A percentile compares a stretch with the other conserved stretches of the same genome.
These are phyloP conservation scores for Ruditapes philippinarum DNA, from an alignment of 1,140 invertebrate species.

Conservation along the genomic window DNA sequence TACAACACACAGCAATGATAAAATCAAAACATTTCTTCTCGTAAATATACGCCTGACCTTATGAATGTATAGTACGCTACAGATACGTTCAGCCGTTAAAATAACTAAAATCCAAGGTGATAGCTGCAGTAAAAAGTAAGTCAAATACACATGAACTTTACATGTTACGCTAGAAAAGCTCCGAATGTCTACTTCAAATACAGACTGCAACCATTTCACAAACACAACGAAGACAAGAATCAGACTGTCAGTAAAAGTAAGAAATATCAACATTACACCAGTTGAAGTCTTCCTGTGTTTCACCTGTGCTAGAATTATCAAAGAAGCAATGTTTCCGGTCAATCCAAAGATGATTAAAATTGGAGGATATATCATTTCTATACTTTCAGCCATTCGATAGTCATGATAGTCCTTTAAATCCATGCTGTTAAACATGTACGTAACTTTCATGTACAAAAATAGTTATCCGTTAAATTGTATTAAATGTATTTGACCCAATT, in stretches of 20 bases:
- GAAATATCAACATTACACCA: not conserved
- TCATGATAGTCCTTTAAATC: not conserved
- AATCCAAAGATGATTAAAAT: not conserved
- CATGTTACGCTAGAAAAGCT: not conserved
- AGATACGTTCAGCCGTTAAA: not conserved
- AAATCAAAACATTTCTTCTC: not conserved
- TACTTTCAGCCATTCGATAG: not conserved
- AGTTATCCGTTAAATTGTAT: no score
- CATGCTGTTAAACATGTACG: no score
- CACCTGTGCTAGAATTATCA: not conserved
- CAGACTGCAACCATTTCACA: not conserved
- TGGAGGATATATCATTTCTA: not conserved
- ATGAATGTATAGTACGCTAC: not conserved
- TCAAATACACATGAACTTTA: not conserved
- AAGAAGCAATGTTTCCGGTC: not conserved
- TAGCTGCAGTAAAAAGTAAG: not conserved
- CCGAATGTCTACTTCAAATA: not conserved
- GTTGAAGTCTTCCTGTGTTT: not conserved
- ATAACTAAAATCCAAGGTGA: constrained; percentile 29
- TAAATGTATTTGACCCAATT: no score
- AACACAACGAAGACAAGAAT: not conserved
- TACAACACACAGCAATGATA: not conserved
- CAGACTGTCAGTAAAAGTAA: not conserved
- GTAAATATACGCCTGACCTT: not conserved
- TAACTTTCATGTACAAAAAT: no score